These are phyloP conservation scores for Channa maculata DNA, from an alignment of 2,113 vertebrate genomes.

Conservation along the genomic window DNA sequence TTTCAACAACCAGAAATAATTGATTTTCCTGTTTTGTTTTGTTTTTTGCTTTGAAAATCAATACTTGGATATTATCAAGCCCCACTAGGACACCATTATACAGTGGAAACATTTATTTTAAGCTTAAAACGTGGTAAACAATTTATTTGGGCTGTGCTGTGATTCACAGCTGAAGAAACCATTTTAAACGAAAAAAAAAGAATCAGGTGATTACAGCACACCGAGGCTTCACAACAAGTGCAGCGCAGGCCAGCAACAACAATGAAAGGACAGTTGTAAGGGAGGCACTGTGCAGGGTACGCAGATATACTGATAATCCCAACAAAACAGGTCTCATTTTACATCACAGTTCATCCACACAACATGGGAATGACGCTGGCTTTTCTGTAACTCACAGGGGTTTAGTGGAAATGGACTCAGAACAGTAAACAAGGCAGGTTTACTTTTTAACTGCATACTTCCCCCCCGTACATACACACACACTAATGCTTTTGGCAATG, in stretches of 20 bases:
- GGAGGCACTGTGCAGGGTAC: slow-evolving; percentile 20
- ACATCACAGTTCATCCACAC: background rate
- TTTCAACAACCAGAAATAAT: no score
- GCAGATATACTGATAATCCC: no score
- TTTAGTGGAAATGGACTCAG: slow-evolving; percentile 19
- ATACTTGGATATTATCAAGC: no score
- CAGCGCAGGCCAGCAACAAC: slow-evolving; percentile 52
- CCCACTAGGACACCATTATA: no score
- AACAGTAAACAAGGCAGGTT: slow-evolving; percentile 51
- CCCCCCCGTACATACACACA: slow-evolving; percentile 10
- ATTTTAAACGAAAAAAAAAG: slow-evolving; percentile 23
- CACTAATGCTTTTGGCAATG: slow-evolving; percentile 29
- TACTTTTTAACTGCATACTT: slow-evolving; percentile 45
- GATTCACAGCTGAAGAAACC: no score
- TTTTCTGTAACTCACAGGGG: background rate
- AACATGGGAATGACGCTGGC: background rate
- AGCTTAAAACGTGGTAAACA: background rate
- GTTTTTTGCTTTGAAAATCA: no score
- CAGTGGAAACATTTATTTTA: background rate
- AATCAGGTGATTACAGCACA: slow-evolving; percentile 29
- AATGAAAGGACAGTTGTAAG: slow-evolving; percentile 19
- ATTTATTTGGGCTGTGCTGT: no score
- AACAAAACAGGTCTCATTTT: background rate
- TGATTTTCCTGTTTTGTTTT: no score
- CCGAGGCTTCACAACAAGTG: slow-evolving; percentile 55